Evolutionary conservation across 2,888 invertebrate genomes (phyloP), one percentile per base, ranked within the genome.

Genomic region (Disparrhopalites patrizii): DNA sequence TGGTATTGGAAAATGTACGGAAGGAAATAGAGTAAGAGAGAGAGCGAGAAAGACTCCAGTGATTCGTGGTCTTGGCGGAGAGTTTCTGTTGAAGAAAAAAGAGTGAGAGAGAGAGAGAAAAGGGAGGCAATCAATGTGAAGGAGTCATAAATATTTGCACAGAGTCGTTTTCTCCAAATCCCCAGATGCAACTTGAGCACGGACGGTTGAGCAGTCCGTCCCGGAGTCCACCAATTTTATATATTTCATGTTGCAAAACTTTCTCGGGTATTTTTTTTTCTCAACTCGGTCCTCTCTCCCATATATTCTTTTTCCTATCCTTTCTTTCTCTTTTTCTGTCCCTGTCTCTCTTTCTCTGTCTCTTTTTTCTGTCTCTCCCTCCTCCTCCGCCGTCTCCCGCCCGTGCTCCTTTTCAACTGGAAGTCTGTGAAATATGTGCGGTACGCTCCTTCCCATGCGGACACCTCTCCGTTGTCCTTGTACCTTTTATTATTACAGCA

Each of bases 61-160:
- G 23, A 25, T 51, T 51, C 18, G 10, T 10, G 4, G 18, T 47
- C 18, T n/a, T 18, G 20, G 10, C 23, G 8, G 18, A 47, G 13
- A 43, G 43, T 43, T 4, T 43, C n/a, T 3, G 43, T 7, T 7
- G 20, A 3, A 13, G n/a, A n/a, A n/a, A n/a, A n/a, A n/a, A n/a
- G n/a, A n/a, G n/a, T n/a, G n/a, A n/a, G n/a, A n/a, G n/a, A 7
- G 43, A 20, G 20, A 20, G 43, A 13, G 33, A 40, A 40, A 52
- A 40, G 40, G 47, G 47, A 63, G 63, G 63, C 63, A 63, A 63
- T 63, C 63, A 63, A 63, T 63, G 63, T 55, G 63, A 63, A 55
- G 63, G 63, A 64, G 67, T 61, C 67, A 67, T 67, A 67, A 67
- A 67, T 67, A 67, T 54, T 63, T 63, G 63, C 63, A 63, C 63